These are phyloP conservation scores for Bufotes viridis DNA, from an alignment of 2,797 vertebrate species.

Conservation along the genomic window DNA sequence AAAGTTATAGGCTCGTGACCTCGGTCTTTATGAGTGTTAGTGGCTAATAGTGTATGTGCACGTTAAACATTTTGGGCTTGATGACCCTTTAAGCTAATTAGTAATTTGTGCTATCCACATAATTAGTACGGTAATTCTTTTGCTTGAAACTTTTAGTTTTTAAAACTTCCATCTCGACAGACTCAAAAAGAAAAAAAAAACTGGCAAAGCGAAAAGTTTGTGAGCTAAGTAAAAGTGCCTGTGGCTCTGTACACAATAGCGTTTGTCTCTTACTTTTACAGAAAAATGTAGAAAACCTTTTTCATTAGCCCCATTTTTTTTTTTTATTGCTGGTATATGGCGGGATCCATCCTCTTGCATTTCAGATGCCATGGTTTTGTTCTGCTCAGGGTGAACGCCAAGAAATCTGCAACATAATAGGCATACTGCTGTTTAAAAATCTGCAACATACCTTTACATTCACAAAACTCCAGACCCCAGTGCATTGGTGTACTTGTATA, in stretches of 20 bases:
- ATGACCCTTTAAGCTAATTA: slow-evolving; percentile 6
- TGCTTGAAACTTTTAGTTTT: not conserved
- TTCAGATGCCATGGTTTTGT: no score
- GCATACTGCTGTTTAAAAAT: not conserved
- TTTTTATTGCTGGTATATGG: not conserved
- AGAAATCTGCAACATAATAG: no score
- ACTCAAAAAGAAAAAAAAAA: not conserved
- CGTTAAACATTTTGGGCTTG: not conserved
- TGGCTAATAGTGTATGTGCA: not conserved
- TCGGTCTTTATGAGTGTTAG: not conserved
- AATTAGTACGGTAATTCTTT: not conserved
- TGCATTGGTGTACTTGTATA: no score
- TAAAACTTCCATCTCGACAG: no score
- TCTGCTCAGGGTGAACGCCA: no score
- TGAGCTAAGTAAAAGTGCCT: not conserved
- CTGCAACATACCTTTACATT: not conserved
- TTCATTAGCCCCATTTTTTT: not conserved
- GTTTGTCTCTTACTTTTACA: not conserved
- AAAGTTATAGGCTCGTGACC: not conserved
- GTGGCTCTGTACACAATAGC: not conserved
- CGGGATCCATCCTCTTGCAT: not conserved
- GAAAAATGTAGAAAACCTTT: not conserved
- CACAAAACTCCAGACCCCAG: no score
- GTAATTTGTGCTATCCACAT: not conserved
- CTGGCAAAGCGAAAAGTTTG: not conserved